phyloP scores from a whole-genome alignment of 2,797 vertebrate species.

The Sitta carolinensis region DNA sequence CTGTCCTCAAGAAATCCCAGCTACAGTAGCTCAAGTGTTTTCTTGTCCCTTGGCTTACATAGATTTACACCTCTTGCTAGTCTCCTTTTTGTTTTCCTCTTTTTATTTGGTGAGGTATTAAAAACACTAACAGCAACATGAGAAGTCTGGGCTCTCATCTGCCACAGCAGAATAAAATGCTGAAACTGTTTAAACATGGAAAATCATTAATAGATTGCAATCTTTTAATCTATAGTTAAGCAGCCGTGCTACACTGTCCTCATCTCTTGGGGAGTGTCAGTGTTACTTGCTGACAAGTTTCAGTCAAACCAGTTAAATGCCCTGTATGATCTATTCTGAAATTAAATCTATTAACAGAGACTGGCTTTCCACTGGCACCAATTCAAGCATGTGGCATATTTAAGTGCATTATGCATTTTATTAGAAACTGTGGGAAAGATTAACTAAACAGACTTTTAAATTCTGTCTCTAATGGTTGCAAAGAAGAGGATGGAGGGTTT shows the following conservation, averaged over 20 bases:
- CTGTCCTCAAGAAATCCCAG: neutral
- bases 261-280: neutral
- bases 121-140: neutral
- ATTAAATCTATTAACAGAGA: neutral
- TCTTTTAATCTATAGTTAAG: neutral
- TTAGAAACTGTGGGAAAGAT: neutral
- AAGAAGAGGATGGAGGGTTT: neutral
- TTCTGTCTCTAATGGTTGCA: neutral
- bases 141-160: neutral
- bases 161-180: neutral
- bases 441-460: neutral
- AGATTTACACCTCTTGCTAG: neutral
- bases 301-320: neutral
- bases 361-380: neutral
- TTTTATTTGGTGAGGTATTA: neutral
- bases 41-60: neutral
- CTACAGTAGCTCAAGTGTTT: neutral
- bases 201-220: neutral
- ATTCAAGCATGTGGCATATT: neutral
- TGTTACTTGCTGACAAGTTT: neutral
- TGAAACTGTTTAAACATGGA: neutral
- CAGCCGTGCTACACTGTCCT: rapidly evolving
- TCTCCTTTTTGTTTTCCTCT: neutral
- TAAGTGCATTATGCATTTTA: neutral
- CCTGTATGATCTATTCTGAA: neutral